Evolutionary conservation across 2,888 invertebrate genomes (phyloP).

Genomic region (Tenodera sinensis): DNA sequence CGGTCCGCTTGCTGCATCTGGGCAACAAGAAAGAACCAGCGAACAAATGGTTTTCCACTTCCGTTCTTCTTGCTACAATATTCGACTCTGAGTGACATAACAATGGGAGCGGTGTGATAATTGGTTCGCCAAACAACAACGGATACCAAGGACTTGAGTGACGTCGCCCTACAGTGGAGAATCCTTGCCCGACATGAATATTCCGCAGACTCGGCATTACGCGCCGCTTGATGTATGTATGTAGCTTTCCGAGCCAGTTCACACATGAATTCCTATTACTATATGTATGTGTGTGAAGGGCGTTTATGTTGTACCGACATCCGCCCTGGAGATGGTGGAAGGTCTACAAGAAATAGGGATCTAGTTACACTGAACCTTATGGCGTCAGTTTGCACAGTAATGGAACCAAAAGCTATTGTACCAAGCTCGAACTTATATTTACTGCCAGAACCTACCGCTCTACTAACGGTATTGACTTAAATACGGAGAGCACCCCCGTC

Average conservation of each 20-base stretch:
- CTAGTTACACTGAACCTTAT: neutral
- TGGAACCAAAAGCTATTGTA: no score
- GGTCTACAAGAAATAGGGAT: neutral
- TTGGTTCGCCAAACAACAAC: slow-evolving; percentile 21
- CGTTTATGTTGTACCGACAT: neutral
- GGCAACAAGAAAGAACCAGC: neutral
- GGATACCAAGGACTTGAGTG: neutral
- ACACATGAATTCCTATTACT: slow-evolving; percentile 14
- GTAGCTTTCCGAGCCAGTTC: slow-evolving; percentile 12
- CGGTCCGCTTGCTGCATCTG: neutral
- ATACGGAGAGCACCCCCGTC: no score
- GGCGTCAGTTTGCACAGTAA: no score
- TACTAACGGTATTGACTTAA: no score
- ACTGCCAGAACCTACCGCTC: no score
- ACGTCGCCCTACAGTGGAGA: neutral
- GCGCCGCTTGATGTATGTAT: neutral
- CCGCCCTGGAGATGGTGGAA: neutral
- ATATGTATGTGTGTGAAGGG: neutral
- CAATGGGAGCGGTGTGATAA: slow-evolving; percentile 19
- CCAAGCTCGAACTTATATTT: no score
- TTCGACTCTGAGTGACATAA: neutral
- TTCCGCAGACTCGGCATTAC: neutral
- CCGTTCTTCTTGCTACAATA: neutral
- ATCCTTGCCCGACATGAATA: neutral
- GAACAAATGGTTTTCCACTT: neutral